Conservation (phyloP, 2,888 invertebrate species). For the Macropis europaea region DNA sequence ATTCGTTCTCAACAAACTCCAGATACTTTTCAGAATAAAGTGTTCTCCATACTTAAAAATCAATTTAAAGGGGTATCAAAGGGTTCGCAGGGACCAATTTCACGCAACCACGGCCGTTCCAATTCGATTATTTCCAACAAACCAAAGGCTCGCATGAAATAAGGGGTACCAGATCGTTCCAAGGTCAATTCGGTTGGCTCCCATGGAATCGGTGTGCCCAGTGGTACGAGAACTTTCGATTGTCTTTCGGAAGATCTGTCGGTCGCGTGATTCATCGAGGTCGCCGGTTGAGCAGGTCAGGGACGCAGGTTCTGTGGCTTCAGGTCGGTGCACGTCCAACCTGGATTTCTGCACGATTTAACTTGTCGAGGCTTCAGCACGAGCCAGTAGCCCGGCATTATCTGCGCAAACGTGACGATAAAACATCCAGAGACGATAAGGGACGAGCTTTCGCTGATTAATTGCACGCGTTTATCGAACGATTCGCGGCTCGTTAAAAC, state of each 20-base stretch:
- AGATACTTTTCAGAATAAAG: too few relatives aligned
- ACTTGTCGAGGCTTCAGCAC: constrained; percentile 38
- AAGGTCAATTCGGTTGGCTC: neutral
- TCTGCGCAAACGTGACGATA: constrained; percentile 21
- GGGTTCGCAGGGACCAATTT: too few relatives aligned
- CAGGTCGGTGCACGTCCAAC: constrained; percentile 55
- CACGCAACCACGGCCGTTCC: too few relatives aligned
- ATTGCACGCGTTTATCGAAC: constrained; percentile 16
- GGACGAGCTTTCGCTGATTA: constrained; percentile 15
- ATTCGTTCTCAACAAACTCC: too few relatives aligned
- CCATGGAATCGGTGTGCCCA: neutral
- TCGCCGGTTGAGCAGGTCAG: constrained; percentile 63
- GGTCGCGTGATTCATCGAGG: constrained; percentile 65
- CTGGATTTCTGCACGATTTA: constrained; percentile 63
- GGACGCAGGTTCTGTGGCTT: constrained; percentile 56
- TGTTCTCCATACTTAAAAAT: too few relatives aligned
- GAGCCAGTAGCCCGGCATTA: constrained; percentile 8
- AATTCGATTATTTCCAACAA: neutral
- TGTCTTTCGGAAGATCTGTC: constrained; percentile 49
- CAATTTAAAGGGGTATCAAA: too few relatives aligned
- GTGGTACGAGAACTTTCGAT: constrained; percentile 50
- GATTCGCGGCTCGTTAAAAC: neutral
- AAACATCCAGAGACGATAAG: constrained; percentile 42
- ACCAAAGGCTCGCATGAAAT: neutral
- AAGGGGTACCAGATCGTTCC: neutral